Conservation (phyloP, 2,113 vertebrate species). For the Phrynocephalus versicolor region DNA sequence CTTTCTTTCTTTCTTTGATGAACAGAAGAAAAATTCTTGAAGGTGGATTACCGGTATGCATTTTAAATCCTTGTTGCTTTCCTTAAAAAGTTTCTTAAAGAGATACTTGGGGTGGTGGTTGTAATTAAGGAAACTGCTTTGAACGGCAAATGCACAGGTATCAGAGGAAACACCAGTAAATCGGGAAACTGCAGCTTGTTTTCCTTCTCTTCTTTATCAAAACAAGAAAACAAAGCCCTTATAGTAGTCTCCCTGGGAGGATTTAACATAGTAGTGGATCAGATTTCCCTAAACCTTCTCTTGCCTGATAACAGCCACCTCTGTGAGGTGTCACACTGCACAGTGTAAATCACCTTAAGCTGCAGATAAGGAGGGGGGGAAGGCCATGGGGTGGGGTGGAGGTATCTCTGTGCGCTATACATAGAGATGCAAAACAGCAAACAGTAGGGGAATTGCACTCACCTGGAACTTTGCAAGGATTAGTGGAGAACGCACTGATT, state of each 20-base stretch:
- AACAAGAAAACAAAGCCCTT: constrained; percentile 39
- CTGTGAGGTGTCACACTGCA: constrained; percentile 73
- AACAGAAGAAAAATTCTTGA: constrained; percentile 22
- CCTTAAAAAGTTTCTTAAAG: constrained; percentile 48
- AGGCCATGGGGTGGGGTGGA: constrained; percentile 58
- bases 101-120: constrained; percentile 61
- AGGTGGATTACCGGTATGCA: constrained; percentile 48
- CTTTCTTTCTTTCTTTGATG: background rate
- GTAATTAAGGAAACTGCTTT: constrained; percentile 63
- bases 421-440: constrained; percentile 75
- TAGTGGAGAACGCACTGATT: constrained; percentile 72
- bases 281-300: constrained; percentile 72
- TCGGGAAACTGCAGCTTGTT: constrained; percentile 54
- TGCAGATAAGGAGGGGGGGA: constrained; percentile 73
- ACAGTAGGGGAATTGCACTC: constrained; percentile 65
- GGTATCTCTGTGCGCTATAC: constrained; percentile 67
- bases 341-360: constrained; percentile 80
- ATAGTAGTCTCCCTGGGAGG: constrained; percentile 67
- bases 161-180: constrained; percentile 75
- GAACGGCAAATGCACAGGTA: constrained; percentile 65
- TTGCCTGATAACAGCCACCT: constrained; percentile 70
- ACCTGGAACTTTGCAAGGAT: constrained; percentile 75
- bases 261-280: constrained; percentile 78
- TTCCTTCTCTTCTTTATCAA: background rate
- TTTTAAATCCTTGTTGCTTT: constrained; percentile 55